phyloP scores from a whole-genome alignment of 2,888 invertebrate species.

The Drosophila histrio region DNA sequence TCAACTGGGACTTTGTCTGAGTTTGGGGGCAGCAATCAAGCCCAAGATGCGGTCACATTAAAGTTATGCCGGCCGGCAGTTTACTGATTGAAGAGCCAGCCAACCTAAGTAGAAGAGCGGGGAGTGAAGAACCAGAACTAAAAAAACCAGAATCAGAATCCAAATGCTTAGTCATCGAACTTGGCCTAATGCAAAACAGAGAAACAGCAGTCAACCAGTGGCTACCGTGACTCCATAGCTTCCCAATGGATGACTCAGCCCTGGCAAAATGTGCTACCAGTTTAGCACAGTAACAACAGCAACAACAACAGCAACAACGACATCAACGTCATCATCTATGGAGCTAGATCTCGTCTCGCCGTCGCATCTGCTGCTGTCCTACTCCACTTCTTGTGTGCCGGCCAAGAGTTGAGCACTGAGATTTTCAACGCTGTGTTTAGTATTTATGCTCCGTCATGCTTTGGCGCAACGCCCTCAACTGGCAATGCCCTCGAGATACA shows the following conservation, averaged over 20 bases:
- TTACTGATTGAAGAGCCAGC: conserved; percentile 35
- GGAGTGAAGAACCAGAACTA: conserved; percentile 42
- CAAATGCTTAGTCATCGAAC: conserved; percentile 75
- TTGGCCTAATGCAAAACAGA: conserved; percentile 73
- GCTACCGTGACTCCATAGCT: conserved; percentile 45
- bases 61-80: conserved; percentile 69
- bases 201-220: conserved; percentile 43
- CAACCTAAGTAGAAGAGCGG: background rate
- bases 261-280: conserved; percentile 71
- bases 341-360: conserved; percentile 24
- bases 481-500: conserved; percentile 64
- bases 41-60: conserved; percentile 63
- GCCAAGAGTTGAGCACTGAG: conserved; percentile 14
- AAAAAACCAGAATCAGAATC: conserved; percentile 18
- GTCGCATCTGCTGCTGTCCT: conserved; percentile 58
- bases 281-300: conserved; percentile 46
- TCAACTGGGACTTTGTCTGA: background rate
- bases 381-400: conserved; percentile 64
- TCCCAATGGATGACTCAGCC: conserved; percentile 45
- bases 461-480: conserved; percentile 70
- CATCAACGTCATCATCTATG: conserved; percentile 20
- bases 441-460: conserved; percentile 72
- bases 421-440: conserved; percentile 34
- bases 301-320: conserved; percentile 9
- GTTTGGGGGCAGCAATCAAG: conserved; percentile 28